Percentiles rank a stretch among this genome's conserved stretches.
Evolutionary conservation across 2,113 vertebrate genomes (phyloP).

Genomic region (Pituophis catenifer): DNA sequence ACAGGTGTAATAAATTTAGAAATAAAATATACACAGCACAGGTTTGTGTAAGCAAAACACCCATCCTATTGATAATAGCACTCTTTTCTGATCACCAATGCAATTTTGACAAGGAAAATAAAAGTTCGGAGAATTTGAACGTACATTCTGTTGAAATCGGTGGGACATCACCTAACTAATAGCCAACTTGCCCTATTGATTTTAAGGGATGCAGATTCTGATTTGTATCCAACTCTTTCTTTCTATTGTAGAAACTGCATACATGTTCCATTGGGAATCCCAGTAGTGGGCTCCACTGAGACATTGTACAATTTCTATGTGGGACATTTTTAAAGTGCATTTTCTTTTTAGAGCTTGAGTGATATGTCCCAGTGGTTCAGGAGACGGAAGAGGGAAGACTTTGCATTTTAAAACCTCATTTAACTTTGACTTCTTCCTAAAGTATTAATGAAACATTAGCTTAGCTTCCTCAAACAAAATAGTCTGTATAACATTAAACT

Average conservation of each 20-base stretch:
- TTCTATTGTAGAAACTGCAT: not conserved
- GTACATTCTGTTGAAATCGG: not conserved
- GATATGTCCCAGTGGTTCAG: constrained; percentile 12
- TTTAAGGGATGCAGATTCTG: not conserved
- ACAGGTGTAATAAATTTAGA: not conserved
- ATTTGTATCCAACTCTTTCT: not conserved
- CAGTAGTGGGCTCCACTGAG: not conserved
- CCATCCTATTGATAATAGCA: not conserved
- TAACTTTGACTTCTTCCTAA: constrained; percentile 38
- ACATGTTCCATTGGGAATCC: not conserved
- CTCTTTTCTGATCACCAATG: not conserved
- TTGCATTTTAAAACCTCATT: constrained; percentile 11
- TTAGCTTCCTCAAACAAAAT: constrained; percentile 45
- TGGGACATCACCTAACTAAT: not conserved
- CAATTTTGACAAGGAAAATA: not conserved
- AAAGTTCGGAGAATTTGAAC: not conserved
- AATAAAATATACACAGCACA: not conserved
- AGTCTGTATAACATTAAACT: constrained; percentile 53
- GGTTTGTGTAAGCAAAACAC: not conserved
- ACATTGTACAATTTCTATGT: not conserved
- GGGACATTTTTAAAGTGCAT: not conserved
- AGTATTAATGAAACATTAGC: constrained; percentile 44
- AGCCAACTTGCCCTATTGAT: not conserved
- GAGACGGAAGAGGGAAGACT: constrained; percentile 10
- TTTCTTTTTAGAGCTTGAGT: not conserved